Base-by-base conservation (phyloP, 2,888 invertebrate species). In the Lamproptera curius region DNA sequence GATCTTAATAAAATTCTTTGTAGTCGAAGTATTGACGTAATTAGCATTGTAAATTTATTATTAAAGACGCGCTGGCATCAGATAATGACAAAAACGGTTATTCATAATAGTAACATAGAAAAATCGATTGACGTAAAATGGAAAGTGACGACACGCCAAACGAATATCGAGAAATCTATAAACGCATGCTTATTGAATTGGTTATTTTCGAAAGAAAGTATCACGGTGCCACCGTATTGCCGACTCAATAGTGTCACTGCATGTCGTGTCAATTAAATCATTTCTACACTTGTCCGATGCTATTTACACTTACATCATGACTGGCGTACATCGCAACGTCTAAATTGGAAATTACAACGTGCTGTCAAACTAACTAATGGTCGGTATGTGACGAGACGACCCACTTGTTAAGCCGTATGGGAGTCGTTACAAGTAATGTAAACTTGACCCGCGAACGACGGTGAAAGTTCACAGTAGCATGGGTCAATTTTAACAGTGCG, bases 401-500 rank as follows among this genome's bases (percentile, higher is more conserved):
- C 72, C 59, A 75, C 70, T 64, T 68, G 59, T 42, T 41, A 43
- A 46, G 39, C 23, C 34, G 50, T 57, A 55, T 50, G 59, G 53
- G 55, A 54, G 60, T 63, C 60, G 61, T 70, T 66, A 67, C 72
- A 71, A 75, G 70, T 69, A 67, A 61, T 67, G 61, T 77, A 77
- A 80, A 80, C 80, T 82, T 84, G 82, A 83, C 79, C 82, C 60
- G 69, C 14, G 62, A 60, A 54, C 58, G 54, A 52, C 65, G 76
- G 85, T 77, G 85, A 86, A 85, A 86, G 85, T 81, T 57, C 58
- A 73, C 80, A 64, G 82, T 76, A 82, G 84, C 75, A 47, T 53
- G 52, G 57, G 70, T 65, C 51, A 63, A 62, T 57, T 62, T 61
- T 60, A 58, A 59, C 52, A 8, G 10, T 28, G 49, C 51, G 51